Percentiles rank a stretch among this genome's conserved stretches.
Conservation (phyloP, 2,888 invertebrate genomes). For the Chrysolina americana region DNA sequence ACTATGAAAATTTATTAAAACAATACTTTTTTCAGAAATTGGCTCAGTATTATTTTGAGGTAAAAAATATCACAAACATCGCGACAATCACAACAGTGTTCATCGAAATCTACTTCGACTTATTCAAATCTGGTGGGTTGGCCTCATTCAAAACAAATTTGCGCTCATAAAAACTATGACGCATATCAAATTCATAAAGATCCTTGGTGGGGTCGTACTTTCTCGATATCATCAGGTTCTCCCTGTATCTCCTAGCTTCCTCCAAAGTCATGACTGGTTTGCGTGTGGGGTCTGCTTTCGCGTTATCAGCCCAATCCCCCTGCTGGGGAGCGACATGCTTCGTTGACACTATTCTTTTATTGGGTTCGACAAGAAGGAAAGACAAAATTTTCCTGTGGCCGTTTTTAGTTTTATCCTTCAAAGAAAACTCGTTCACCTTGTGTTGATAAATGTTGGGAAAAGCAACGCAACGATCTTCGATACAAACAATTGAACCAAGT, state of each 20-base stretch:
- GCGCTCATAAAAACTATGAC: too few relatives aligned
- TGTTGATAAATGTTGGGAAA: constrained; percentile 8
- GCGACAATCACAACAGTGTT: too few relatives aligned
- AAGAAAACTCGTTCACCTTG: not conserved
- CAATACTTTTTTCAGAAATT: too few relatives aligned
- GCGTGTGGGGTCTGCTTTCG: not conserved
- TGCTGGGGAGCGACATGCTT: not conserved
- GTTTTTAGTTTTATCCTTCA: not conserved
- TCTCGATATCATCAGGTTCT: not conserved
- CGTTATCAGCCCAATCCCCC: not conserved
- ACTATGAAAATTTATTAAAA: too few relatives aligned
- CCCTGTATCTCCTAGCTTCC: not conserved
- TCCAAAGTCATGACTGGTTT: not conserved
- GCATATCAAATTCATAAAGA: too few relatives aligned
- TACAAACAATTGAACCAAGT: not conserved
- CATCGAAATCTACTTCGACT: too few relatives aligned
- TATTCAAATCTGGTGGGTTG: too few relatives aligned
- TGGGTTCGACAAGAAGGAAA: not conserved
- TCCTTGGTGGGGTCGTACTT: too few relatives aligned
- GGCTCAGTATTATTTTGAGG: too few relatives aligned
- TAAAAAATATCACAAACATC: too few relatives aligned
- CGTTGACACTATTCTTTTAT: not conserved
- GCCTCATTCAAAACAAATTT: too few relatives aligned
- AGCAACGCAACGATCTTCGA: not conserved
- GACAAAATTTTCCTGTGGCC: not conserved